These are phyloP conservation scores for Andrena camellia DNA, from an alignment of 2,888 invertebrate genomes.

Conservation along the genomic window DNA sequence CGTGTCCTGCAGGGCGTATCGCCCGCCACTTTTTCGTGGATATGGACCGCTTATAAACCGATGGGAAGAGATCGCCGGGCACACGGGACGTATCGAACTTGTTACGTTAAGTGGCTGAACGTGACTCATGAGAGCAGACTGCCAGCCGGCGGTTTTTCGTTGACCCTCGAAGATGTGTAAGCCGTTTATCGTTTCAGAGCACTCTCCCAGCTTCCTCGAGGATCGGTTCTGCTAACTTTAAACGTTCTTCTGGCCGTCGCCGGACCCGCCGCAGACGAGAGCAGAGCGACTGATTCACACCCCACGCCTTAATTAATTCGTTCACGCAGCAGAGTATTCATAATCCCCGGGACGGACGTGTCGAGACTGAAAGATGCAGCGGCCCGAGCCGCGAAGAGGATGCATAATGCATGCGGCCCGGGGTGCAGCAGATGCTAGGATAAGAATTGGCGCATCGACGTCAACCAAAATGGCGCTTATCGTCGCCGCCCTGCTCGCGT, in stretches of 20 bases:
- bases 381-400: constrained; percentile 40
- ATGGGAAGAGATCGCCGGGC: constrained; percentile 56
- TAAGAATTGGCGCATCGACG: constrained; percentile 75
- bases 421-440: constrained; percentile 69
- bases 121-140: constrained; percentile 68
- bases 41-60: constrained; percentile 62
- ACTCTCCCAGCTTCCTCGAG: constrained; percentile 1
- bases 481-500: constrained; percentile 59
- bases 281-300: neutral
- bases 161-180: constrained; percentile 13
- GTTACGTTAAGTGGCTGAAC: constrained; percentile 73
- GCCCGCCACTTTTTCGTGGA: constrained; percentile 53
- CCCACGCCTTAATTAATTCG: constrained; percentile 8
- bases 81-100: constrained; percentile 66
- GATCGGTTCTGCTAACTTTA: neutral
- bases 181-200: constrained; percentile 29
- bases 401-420: constrained; percentile 68
- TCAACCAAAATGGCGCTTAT: constrained; percentile 73
- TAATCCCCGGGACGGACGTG: constrained; percentile 17
- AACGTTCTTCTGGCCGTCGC: neutral
- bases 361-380: neutral
- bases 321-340: constrained; percentile 3
- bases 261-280: no score
- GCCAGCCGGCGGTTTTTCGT: neutral
- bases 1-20: constrained; percentile 80